A percentile compares a stretch with the other conserved stretches of the same genome.
These are phyloP conservation scores for Poecilus cupreus DNA, from an alignment of 2,888 invertebrate genomes.

Conservation along the genomic window DNA sequence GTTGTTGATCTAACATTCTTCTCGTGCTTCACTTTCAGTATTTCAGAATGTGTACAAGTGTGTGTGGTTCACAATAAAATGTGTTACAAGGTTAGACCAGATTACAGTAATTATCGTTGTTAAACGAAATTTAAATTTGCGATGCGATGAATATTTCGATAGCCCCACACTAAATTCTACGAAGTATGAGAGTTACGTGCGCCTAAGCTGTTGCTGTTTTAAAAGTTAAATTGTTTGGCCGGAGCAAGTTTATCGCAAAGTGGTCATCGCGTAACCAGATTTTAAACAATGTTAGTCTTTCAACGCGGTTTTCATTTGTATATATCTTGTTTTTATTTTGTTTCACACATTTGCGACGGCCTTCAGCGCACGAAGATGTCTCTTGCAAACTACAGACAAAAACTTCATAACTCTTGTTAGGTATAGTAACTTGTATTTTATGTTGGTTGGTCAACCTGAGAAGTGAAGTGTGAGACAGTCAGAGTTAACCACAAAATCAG, in stretches of 20 bases:
- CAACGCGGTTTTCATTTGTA: background rate
- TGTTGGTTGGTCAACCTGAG: no score
- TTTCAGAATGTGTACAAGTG: background rate
- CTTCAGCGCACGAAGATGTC: slow-evolving; percentile 1
- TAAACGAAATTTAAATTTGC: slow-evolving; percentile 18
- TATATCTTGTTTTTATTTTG: slow-evolving; percentile 14
- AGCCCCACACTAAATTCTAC: background rate
- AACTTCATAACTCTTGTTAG: no score
- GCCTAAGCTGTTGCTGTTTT: background rate
- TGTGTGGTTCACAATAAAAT: slow-evolving; percentile 35
- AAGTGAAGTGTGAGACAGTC: no score
- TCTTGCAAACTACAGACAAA: background rate
- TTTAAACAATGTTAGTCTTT: slow-evolving; percentile 15
- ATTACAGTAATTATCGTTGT: slow-evolving; percentile 31
- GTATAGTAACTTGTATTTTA: no score
- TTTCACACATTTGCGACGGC: slow-evolving; percentile 1
- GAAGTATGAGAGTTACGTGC: background rate
- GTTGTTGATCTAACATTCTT: slow-evolving; percentile 11
- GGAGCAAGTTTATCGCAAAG: background rate
- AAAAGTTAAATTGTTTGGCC: slow-evolving; percentile 4
- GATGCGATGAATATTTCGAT: slow-evolving; percentile 28
- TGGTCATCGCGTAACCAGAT: background rate
- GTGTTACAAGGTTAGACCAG: slow-evolving; percentile 35
- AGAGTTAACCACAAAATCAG: no score
- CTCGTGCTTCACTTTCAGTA: slow-evolving; percentile 23